phyloP scores from a whole-genome alignment of 2,113 vertebrate species.

The Rhinogobius similis region DNA sequence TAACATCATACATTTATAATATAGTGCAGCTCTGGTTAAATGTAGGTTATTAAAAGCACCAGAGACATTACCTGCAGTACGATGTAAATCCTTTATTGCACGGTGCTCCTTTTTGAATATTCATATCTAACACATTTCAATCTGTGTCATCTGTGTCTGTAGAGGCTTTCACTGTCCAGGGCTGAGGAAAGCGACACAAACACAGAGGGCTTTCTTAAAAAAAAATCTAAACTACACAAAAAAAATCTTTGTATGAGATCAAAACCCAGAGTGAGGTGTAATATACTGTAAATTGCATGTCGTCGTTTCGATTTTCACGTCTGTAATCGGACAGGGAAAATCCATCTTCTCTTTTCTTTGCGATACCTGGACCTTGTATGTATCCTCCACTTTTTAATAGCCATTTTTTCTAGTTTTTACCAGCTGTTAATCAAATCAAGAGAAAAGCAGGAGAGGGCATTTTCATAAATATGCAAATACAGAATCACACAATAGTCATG shows the following conservation, averaged over 20 bases:
- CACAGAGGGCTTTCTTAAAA: constrained; percentile 38
- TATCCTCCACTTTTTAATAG: constrained; percentile 64
- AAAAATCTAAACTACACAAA: constrained; percentile 1
- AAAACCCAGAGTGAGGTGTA: constrained; percentile 58
- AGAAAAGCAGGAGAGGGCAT: constrained; percentile 65
- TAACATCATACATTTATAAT: neutral
- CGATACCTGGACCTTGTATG: constrained; percentile 53
- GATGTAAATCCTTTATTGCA: constrained; percentile 25
- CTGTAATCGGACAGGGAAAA: constrained; percentile 35
- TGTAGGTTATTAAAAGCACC: neutral
- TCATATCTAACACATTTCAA: constrained; percentile 27
- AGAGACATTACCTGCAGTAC: constrained; percentile 15
- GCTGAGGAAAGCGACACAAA: constrained; percentile 17
- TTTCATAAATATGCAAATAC: constrained; percentile 77
- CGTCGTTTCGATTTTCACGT: constrained; percentile 53
- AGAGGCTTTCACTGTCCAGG: constrained; percentile 7
- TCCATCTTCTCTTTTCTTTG: constrained; percentile 50
- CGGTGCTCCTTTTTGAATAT: constrained; percentile 35
- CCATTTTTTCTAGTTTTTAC: constrained; percentile 71
- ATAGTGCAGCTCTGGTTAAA: constrained; percentile 6
- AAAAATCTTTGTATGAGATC: constrained; percentile 48
- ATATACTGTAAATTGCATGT: constrained; percentile 74
- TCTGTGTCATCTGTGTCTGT: constrained; percentile 14
- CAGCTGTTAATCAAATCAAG: constrained; percentile 73
- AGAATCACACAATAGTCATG: constrained; percentile 53